Conservation (phyloP, 1,140 invertebrate genomes). For the Leguminivora glycinivorella region DNA sequence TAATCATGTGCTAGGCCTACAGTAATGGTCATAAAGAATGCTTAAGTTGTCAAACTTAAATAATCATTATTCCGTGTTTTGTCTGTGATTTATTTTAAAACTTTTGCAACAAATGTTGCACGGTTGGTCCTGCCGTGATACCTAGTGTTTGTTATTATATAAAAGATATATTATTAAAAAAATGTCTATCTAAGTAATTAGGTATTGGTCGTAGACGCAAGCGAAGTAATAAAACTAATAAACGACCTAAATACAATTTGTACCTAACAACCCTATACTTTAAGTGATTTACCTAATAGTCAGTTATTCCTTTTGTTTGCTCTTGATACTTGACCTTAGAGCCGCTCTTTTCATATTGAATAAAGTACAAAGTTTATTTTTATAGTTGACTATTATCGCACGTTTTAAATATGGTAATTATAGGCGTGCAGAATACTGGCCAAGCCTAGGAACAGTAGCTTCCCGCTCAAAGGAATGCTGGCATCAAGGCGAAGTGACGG, state of each 20-base stretch:
- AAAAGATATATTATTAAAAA: no score
- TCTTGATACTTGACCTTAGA: no score
- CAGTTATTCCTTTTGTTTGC: no score
- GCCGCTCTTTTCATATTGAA: neutral
- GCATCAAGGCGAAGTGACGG: conserved; percentile 16
- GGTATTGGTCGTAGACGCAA: no score
- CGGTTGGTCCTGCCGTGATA: no score
- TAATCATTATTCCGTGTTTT: neutral
- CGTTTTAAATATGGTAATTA: neutral
- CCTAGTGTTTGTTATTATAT: no score
- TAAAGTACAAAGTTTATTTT: neutral
- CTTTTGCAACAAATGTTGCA: neutral
- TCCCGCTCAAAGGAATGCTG: conserved; percentile 18
- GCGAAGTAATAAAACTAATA: no score
- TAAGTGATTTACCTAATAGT: no score
- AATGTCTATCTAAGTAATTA: no score
- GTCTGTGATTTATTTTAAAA: neutral
- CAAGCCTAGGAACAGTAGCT: conserved; percentile 6
- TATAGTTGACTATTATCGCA: neutral
- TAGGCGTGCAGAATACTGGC: neutral
- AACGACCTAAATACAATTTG: no score
- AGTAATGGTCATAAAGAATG: neutral
- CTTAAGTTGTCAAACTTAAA: neutral
- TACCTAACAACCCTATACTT: no score
- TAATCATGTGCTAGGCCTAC: no score